Base-by-base conservation (phyloP, 2,113 vertebrate species). In the Cheilinus undulatus region DNA sequence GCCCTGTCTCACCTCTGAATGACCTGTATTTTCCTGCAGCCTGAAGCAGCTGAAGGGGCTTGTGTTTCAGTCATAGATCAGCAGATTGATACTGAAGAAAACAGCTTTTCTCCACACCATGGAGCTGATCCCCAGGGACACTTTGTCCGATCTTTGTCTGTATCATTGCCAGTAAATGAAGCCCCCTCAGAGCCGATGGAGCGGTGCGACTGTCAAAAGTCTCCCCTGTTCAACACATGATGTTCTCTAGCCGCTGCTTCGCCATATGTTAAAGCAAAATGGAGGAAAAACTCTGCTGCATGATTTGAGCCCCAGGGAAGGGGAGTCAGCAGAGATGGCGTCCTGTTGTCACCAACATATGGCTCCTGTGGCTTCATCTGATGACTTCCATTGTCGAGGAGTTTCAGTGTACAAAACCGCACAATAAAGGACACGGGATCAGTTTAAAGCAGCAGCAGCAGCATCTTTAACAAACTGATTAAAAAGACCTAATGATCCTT, bases 181-280 rank as follows among this genome's bases (percentile, higher is more conserved):
- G 68, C 19, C 49, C 71, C 78, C 53, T 58, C 7, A 51, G 83
- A 80, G 77, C 23, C 68, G 66, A 78, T 50, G 64, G 69, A 78
- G 65, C 78, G 57, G 34, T 36, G 78, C 8, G 51, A 62, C 79
- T 90, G 90, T 89, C 85, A 88, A 80, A 82, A 43, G 52, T n/a
- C 53, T 75, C 74, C 78, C 83, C 43, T 49, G 72, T 78, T 80
- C 70, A 40, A 83, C 79, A 58, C 57, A 23, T 27, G 40, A 63
- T 83, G 77, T 24, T 70, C 76, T 74, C 62, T 69, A 67, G 80
- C 56, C 57, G 71, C 58, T 57, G 73, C 54, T 40, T 28, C 52
- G 71, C 89, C 91, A 89, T 89, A 91, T 92, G 87, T 82, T 80
- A 62, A 87, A 62, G 76, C 70, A 77, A 85, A 81, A 78, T 26